Evolutionary conservation across 2,113 vertebrate species (phyloP).

Genomic region (Forbesichthys papilliferus): DNA sequence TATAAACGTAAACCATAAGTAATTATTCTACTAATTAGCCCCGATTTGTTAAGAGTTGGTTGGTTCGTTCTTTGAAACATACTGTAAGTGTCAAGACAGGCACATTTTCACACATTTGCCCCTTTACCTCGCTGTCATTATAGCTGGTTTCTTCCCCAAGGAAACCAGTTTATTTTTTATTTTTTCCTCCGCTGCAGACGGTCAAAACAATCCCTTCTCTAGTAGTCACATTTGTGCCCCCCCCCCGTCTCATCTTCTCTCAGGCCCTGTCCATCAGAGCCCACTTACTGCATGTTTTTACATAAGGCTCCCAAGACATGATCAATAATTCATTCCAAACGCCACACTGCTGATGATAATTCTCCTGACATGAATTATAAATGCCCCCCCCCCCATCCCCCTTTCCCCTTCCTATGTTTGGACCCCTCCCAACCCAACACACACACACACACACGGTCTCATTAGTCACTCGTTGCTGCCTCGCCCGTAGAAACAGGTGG

Average conservation of each 20-base stretch:
- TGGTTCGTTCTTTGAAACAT: too few species aligned
- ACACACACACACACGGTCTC: conserved; percentile 49
- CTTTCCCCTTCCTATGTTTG: conserved; percentile 17
- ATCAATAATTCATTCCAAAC: conserved; percentile 82
- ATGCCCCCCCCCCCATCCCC: conserved; percentile 65
- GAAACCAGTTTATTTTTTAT: background rate
- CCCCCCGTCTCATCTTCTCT: conserved; percentile 36
- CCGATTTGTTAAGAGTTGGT: too few species aligned
- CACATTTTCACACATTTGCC: background rate
- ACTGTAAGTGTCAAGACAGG: too few species aligned
- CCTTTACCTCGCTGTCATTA: background rate
- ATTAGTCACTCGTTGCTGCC: conserved; percentile 66
- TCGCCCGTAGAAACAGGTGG: conserved; percentile 71
- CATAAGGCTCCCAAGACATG: conserved; percentile 68
- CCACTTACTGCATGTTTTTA: conserved; percentile 64
- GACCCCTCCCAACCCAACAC: background rate
- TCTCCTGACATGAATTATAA: conserved; percentile 79
- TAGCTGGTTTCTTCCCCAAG: conserved; percentile 9
- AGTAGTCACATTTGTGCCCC: conserved; percentile 30
- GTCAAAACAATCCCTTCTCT: conserved; percentile 6
- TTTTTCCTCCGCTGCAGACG: conserved; percentile 1
- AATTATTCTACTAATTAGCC: too few species aligned
- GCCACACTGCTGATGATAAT: conserved; percentile 78
- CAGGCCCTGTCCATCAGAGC: conserved; percentile 60
- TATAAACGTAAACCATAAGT: too few species aligned